These are phyloP conservation scores for Phoeniculus purpureus DNA, from an alignment of 2,797 vertebrate species.

Conservation along the genomic window DNA sequence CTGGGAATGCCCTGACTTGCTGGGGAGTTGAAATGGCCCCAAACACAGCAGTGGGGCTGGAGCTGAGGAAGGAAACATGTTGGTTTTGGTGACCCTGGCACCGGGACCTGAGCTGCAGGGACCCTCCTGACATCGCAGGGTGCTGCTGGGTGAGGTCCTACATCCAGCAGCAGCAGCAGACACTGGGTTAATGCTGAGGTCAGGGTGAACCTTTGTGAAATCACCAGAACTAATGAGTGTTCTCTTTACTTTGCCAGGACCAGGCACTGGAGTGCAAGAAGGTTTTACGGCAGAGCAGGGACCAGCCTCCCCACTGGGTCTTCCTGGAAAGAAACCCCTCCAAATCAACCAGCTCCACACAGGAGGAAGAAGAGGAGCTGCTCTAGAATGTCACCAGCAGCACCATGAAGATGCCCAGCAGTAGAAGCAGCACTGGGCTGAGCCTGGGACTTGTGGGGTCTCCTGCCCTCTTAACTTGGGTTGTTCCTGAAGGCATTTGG, in stretches of 20 bases:
- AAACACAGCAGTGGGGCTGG: not conserved
- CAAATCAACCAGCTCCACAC: too few species aligned
- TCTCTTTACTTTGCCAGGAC: not conserved
- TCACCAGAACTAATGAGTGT: not conserved
- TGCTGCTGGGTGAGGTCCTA: not conserved
- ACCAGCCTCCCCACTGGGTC: not conserved
- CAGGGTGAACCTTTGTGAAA: not conserved
- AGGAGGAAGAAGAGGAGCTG: not conserved
- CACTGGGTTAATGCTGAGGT: rapidly evolving
- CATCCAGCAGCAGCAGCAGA: not conserved
- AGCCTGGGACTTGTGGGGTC: not conserved
- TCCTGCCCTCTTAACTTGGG: not conserved
- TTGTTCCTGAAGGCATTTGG: not conserved
- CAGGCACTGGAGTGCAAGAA: not conserved
- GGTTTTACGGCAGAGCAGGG: not conserved
- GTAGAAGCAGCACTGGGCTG: not conserved
- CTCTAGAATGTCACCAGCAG: not conserved
- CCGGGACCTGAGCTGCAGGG: rapidly evolving
- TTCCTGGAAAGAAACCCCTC: not conserved
- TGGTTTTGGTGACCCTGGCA: rapidly evolving
- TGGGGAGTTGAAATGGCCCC: not conserved
- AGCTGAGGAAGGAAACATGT: not conserved
- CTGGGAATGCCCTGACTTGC: rapidly evolving
- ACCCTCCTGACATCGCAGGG: rapidly evolving
- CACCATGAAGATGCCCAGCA: not conserved